Percentiles rank a stretch among this genome's conserved stretches.
phyloP scores from a whole-genome alignment of 2,888 invertebrate species.

The Uloborus plumipes region DNA sequence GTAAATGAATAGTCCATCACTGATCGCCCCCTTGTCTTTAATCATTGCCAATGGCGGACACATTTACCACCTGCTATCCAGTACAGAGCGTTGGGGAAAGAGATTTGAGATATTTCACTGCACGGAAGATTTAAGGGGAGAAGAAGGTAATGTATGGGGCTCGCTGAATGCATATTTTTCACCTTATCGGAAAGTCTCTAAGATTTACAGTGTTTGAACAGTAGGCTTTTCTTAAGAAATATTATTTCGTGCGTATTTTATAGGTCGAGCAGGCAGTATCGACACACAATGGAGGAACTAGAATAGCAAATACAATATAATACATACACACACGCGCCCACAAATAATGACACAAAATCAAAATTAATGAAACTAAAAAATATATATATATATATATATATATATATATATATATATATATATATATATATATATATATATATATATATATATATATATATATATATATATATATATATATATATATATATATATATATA shows the following conservation, averaged over 20 bases:
- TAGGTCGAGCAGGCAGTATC: too few relatives aligned
- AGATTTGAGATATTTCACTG: constrained; percentile 36
- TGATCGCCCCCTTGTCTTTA: constrained; percentile 57
- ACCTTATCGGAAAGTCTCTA: too few relatives aligned
- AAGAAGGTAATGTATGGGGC: too few relatives aligned
- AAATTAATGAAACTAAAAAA: not conserved
- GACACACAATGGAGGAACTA: too few relatives aligned
- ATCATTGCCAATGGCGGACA: constrained; percentile 54
- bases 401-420: constrained; percentile 5
- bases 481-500: constrained; percentile 8
- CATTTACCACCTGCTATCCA: constrained; percentile 56
- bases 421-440: constrained; percentile 6
- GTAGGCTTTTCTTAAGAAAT: too few relatives aligned
- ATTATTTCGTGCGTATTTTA: too few relatives aligned
- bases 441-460: constrained; percentile 8
- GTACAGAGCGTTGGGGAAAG: constrained; percentile 26
- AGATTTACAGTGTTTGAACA: too few relatives aligned
- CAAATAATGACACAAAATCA: too few relatives aligned
- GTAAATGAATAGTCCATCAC: constrained; percentile 53
- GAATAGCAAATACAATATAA: too few relatives aligned
- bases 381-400: constrained; percentile 4
- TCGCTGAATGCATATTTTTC: too few relatives aligned
- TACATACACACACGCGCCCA: too few relatives aligned
- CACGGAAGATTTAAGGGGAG: not conserved
- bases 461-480: constrained; percentile 8